Evolutionary conservation across 2,888 invertebrate species (phyloP), one percentile per base, ranked within the genome.

Genomic region (Caenorhabditis wallacei): DNA sequence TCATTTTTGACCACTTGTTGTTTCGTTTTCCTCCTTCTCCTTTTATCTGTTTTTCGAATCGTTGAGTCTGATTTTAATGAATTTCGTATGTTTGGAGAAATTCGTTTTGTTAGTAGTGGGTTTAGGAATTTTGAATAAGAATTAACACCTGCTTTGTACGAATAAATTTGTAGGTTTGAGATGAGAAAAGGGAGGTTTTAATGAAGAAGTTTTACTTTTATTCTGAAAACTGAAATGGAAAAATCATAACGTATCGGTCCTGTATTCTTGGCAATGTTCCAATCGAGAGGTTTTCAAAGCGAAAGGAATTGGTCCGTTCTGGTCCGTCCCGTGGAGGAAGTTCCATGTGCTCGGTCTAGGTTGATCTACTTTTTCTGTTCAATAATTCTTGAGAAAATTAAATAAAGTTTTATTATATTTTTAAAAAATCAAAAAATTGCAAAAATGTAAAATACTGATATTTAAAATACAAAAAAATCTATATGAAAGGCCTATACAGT

Each of bases 41-140:
- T 63, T 56, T 71, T 79, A 79, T 79, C 79, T 43, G 54, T 61
- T 26, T 37, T 48, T 24, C 63, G 56, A 70, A 79, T 71, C 70
- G 40, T 16, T 3, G 54, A 43, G 22, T 4, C 56, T 54, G 46
- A 56, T 48, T 75, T 75, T 75, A 75, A 75, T 75, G 75, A 75
- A 68, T 75, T 75, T 79, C 71, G 71, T 57, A 79, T 71, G 71
- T 24, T 18, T 26, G 51, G 48, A 13, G 2, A 18, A 18, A 48
- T 48, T 48, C 18, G 11, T 2, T 13, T 13, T 43, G 13, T 20
- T 30, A 30, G 3, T 8, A 5, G 30, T n/a, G n/a, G n/a, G n/a
- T n/a, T n/a, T n/a, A 30, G 30, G 8, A 30, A 30, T 8, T 30
- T 3, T 8, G 30, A 30, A 30, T 3, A 30, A 8, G 8, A 30